Conservation (phyloP, 1,140 invertebrate species). For the Drosophila asahinai region DNA sequence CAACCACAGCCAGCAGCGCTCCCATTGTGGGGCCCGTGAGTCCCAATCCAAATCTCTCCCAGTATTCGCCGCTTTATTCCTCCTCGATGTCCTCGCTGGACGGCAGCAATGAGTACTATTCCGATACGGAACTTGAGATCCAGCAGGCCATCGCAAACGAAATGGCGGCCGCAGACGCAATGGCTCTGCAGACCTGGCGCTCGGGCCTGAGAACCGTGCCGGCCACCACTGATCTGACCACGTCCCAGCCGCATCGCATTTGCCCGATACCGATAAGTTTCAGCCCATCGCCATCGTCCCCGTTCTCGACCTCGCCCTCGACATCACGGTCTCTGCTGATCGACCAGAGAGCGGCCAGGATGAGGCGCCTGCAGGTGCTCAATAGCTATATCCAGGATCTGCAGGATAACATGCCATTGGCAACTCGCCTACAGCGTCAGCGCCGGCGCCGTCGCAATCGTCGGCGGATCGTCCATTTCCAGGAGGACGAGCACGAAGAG, state of each 20-base stretch:
- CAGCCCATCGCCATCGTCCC: not conserved
- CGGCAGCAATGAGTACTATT: constrained; percentile 1
- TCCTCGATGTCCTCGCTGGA: constrained; percentile 12
- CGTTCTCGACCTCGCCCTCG: constrained; percentile 1
- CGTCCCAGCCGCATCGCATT: not conserved
- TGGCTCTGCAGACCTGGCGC: not conserved
- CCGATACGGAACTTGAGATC: not conserved
- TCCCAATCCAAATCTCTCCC: not conserved
- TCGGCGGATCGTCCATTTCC: not conserved
- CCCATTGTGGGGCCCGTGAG: not conserved
- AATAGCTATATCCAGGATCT: not conserved
- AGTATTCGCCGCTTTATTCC: constrained; percentile 1
- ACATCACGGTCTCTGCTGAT: not conserved
- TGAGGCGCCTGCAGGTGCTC: not conserved
- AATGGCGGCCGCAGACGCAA: not conserved
- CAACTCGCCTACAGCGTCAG: too few species aligned
- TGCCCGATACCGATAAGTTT: not conserved
- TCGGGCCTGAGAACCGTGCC: constrained; percentile 29
- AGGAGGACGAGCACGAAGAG: constrained; percentile 1
- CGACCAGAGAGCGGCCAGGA: not conserved
- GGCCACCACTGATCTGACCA: constrained; percentile 35
- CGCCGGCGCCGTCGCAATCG: constrained; percentile 3
- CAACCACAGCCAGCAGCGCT: not conserved
- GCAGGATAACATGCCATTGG: not conserved
- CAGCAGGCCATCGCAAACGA: not conserved